Conservation (phyloP, 1,140 invertebrate genomes). For the Aphaenogaster floridana region DNA sequence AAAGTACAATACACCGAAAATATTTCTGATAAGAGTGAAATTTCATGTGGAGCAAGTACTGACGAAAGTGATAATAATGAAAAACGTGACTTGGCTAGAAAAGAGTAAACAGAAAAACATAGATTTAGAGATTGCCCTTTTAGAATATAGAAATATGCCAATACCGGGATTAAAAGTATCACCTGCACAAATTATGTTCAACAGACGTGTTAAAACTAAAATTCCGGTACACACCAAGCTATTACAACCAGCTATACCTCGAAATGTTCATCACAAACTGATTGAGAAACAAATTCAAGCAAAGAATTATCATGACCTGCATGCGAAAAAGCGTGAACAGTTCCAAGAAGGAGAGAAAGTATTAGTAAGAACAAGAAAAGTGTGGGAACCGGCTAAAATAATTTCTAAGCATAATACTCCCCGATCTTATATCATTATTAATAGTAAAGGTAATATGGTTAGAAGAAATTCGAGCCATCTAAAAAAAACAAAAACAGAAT, state of each 20-base stretch:
- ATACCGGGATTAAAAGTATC: not conserved
- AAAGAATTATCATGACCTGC: not conserved
- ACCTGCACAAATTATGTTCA: constrained; percentile 11
- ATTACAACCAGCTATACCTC: not conserved
- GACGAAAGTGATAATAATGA: not conserved
- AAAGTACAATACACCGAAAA: too few species aligned
- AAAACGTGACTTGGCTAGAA: not conserved
- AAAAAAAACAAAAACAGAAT: not conserved
- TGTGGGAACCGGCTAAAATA: not conserved
- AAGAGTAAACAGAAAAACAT: not conserved
- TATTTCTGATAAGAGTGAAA: too few species aligned
- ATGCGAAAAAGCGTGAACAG: not conserved
- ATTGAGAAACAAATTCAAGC: not conserved
- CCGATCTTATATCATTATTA: not conserved
- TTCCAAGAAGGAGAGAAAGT: not conserved
- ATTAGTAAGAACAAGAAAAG: not conserved
- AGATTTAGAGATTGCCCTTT: not conserved
- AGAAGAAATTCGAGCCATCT: not conserved
- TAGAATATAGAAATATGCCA: constrained; percentile 11
- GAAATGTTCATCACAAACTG: not conserved
- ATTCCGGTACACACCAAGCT: not conserved
- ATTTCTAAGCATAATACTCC: not conserved
- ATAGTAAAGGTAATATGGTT: not conserved
- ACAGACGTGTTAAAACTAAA: not conserved
- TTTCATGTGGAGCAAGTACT: too few species aligned